Evolutionary conservation across 2,113 vertebrate genomes (phyloP).

Genomic region (Acanthochromis polyacanthus): DNA sequence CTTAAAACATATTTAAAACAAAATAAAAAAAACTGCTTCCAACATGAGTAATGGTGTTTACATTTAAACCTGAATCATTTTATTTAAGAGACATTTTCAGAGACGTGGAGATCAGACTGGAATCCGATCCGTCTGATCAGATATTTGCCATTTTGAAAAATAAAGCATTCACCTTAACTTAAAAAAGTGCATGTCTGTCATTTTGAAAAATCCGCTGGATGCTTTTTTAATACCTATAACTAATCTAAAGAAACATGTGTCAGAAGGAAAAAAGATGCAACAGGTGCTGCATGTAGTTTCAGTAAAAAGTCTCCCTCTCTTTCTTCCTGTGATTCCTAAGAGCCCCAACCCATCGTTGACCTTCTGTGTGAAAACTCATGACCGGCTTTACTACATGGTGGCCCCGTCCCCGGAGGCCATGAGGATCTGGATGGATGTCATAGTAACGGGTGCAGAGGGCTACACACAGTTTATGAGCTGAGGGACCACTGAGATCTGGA

Average conservation of each 20-base stretch:
- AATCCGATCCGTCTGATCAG: no score
- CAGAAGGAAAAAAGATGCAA: conserved; percentile 45
- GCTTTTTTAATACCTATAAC: background rate
- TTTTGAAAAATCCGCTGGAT: background rate
- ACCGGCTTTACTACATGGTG: conserved; percentile 98
- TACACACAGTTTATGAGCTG: conserved; percentile 97
- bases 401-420: conserved; percentile 96
- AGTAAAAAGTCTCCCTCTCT: conserved; percentile 17
- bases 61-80: no score
- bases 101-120: background rate
- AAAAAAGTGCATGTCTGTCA: background rate
- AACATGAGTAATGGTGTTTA: no score
- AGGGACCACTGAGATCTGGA: conserved; percentile 57
- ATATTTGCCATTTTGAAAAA: no score
- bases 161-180: background rate
- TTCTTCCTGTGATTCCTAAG: conserved; percentile 75
- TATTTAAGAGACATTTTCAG: no score
- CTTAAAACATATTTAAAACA: no score
- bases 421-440: conserved; percentile 91
- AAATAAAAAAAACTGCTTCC: no score
- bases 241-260: background rate
- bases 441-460: conserved; percentile 96
- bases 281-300: conserved; percentile 50
- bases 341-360: conserved; percentile 94
- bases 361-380: conserved; percentile 98